Base-by-base conservation (phyloP, 2,113 vertebrate genomes). In the Meleagris gallopavo region DNA sequence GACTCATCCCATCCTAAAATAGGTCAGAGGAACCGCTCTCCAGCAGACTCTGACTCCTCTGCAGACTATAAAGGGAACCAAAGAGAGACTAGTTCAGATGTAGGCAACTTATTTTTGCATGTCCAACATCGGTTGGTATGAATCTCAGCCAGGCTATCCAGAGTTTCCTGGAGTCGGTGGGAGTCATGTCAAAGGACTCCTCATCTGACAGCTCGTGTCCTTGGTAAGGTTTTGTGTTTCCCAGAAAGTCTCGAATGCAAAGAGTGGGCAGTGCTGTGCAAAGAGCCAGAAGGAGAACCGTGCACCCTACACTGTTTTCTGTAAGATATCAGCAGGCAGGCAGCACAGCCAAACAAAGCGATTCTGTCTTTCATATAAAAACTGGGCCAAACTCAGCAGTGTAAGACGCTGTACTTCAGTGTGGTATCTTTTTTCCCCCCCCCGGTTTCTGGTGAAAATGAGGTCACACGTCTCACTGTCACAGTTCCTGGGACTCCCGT, bases 1-100 rank as follows among this genome's bases (percentile, higher is more conserved):
- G 95, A 95, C 83, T 96, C 92, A 95, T 74, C 60, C 66, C 6
- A 1, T 54, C 30, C 86, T 83, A 58, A 96, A 96, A 94, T 91
- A 96, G 94, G 94, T 88, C 94, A 96, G 85, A 83, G 79, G 88
- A 96, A 71, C 88, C 2, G 9, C 69, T 95, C 92, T 94, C 69
- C 29, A 46, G 78, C 88, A 93, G 60, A 7, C 2, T 85, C 79
- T 90, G 82, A 86, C 83, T 94, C 85, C 50, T 93, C 88, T 50
- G 54, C 38, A 27, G 83, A 40, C 64, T 95, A 21, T 43, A 60
- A 93, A 88, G 50, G 69, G 38, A 96, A 67, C 50, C 36, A 1
- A 1, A 76, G 40, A 46, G 30, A 86, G 2, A 20, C 21, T 15
- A 64, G 50, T 34, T 81, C 69, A 78, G 7, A 78, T 81, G 62